Evolutionary conservation across 2,888 invertebrate species (phyloP), one percentile per base, ranked within the genome.

Genomic region (Pollenia labialis): DNA sequence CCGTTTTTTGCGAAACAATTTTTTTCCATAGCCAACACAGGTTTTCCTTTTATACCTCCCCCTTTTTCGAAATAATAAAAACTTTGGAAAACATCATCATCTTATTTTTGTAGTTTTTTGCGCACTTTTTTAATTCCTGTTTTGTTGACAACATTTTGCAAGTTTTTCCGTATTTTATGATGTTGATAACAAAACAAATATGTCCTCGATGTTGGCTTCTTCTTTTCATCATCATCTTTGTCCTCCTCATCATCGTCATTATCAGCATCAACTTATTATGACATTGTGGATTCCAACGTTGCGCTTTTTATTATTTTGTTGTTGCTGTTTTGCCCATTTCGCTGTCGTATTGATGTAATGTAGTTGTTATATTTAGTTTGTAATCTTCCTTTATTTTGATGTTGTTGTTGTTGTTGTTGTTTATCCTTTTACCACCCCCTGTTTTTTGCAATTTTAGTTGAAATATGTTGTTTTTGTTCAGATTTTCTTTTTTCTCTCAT

Each of bases 221-320:
- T n/a, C 18, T 58, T 42, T 50, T 12, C 54, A 64, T 46, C 56
- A 48, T 56, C n/a, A 42, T 52, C 60, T 50, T 60, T 23, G 12
- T 69, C n/a, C 50, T 64, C 48, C 52, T 23, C 64, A 46, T 50
- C 18, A 71, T 23, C 52, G 52, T 69, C 44, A 71, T 52, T 44
- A 42, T 64, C 56, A 74, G 40, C 66, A 18, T 66, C 56, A 42
- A 42, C 58, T 62, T 81, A 64, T 66, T 83, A 64, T 77, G 83
- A 83, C 71, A 77, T 56, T 77, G 69, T 64, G 76, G 42, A 77
- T 72, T 69, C 64, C 66, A 58, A 64, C 64, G 72, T 72, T 77
- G 71, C 72, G 83, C 77, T 77, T 77, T 32, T 77, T 76, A 68
- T 69, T 66, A 58, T 58, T 6, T 32, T 66, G 32, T 64, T 7